Base-by-base conservation (phyloP, 2,113 vertebrate species). In the Chamaea fasciata region DNA sequence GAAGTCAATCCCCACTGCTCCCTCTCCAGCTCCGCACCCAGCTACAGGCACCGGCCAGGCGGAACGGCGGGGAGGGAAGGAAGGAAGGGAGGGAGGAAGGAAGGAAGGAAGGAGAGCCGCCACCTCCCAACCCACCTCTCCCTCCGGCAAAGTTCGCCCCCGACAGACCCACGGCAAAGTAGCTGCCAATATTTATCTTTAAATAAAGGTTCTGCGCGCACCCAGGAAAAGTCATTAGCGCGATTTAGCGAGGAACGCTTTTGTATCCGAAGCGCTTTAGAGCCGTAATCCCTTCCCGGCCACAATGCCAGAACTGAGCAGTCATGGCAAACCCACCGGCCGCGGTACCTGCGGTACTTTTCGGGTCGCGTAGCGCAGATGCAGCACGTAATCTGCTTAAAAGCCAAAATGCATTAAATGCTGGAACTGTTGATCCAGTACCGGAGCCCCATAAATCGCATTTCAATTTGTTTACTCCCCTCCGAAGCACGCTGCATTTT, bases 401-500 rank as follows among this genome's bases (percentile, higher is more conserved):
- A 95, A 97, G 70, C 93, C 92, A 71, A 90, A 97, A 92, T 15
- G 74, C 9, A 94, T 96, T 93, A 94, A 95, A 93, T 5, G 69
- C 80, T 78, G 89, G 77, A 90, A 82, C 85, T 75, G 93, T 75
- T 67, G 83, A 79, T 70, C 69, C 24, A 10, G 37, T 27, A 76
- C 11, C n/a, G 33, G 35, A 87, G 79, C 91, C 59, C 76, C 64
- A 26, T n/a, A 92, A 96, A 95, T 73, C 30, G 89, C 86, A 50
- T 92, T 74, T 53, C 92, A 35, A 85, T 97, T 95, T 89, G 92
- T 92, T 96, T 77, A 76, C 93, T 95, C 87, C 89, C 91, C 68
- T 20, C 19, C 5, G 28, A 93, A 83, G 70, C 96, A 71, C 19
- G 90, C 92, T 31, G 82, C 95, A 56, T 95, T 96, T 95, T 85